Evolutionary conservation across 2,888 invertebrate species (phyloP).

Genomic region (Limenitis camilla): DNA sequence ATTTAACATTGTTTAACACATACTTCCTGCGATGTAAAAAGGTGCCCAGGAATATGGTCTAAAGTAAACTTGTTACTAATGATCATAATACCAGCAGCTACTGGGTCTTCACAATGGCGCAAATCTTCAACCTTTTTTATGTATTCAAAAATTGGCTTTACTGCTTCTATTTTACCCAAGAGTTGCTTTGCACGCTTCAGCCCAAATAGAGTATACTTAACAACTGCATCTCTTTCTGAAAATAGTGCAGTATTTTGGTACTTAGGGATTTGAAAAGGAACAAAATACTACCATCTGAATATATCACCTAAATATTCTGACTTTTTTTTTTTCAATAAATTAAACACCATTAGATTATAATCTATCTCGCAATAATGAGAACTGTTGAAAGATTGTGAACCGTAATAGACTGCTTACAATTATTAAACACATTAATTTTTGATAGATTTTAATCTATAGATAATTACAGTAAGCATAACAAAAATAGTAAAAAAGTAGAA

Average conservation of each 20-base stretch:
- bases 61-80: conserved; percentile 72
- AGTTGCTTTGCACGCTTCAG: conserved; percentile 62
- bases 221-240: conserved; percentile 53
- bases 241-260: not conserved
- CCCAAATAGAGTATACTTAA: conserved; percentile 73
- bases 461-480: no score
- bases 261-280: no score
- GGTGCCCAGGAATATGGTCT: conserved; percentile 80
- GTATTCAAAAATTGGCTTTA: conserved; percentile 55
- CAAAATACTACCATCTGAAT: no score
- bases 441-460: no score
- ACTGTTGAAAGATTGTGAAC: no score
- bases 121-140: conserved; percentile 67
- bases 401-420: no score
- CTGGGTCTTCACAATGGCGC: conserved; percentile 67
- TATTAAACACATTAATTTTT: no score
- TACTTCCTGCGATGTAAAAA: conserved; percentile 78
- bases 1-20: conserved; percentile 26
- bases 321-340: no score
- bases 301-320: no score
- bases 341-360: no score
- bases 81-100: conserved; percentile 65
- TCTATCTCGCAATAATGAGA: no score
- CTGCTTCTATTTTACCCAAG: conserved; percentile 50
- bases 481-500: no score